phyloP scores from a whole-genome alignment of 2,113 vertebrate species.

The Cyanoderma ruficeps region DNA sequence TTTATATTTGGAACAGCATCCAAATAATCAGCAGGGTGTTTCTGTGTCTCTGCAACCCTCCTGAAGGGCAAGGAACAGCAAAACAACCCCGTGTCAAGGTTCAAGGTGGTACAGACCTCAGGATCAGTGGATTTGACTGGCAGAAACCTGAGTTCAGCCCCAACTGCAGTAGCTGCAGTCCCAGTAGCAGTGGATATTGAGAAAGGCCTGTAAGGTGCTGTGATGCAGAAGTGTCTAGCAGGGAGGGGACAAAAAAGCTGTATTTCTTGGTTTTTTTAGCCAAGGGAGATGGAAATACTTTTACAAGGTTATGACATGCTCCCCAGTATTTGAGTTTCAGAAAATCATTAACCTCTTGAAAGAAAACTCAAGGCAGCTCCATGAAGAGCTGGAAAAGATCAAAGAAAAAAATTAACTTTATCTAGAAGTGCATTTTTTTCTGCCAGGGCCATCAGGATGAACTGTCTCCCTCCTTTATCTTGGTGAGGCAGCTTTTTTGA shows the following conservation, averaged over 20 bases:
- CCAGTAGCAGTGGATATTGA: not conserved
- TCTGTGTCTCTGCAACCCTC: not conserved
- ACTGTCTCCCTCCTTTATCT: not conserved
- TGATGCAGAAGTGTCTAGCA: not conserved
- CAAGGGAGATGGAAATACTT: not conserved
- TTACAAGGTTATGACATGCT: not conserved
- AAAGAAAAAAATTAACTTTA: not conserved
- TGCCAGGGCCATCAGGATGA: not conserved
- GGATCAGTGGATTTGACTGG: not conserved
- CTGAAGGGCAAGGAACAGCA: not conserved
- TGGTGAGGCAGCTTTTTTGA: not conserved
- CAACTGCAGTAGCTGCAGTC: not conserved
- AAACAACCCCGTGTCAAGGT: not conserved
- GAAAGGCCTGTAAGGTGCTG: not conserved
- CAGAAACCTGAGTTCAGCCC: not conserved
- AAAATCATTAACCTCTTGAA: not conserved
- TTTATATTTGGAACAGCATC: not conserved
- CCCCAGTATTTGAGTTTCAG: not conserved
- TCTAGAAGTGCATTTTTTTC: not conserved
- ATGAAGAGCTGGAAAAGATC: not conserved
- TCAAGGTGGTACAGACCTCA: not conserved
- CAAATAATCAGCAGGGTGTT: not conserved
- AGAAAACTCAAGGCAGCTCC: not conserved
- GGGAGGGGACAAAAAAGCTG: not conserved
- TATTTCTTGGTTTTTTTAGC: not conserved